A percentile compares a stretch with the other conserved stretches of the same genome.
Evolutionary conservation across 2,888 invertebrate species (phyloP).

Genomic region (Pyrocoelia pectoralis): DNA sequence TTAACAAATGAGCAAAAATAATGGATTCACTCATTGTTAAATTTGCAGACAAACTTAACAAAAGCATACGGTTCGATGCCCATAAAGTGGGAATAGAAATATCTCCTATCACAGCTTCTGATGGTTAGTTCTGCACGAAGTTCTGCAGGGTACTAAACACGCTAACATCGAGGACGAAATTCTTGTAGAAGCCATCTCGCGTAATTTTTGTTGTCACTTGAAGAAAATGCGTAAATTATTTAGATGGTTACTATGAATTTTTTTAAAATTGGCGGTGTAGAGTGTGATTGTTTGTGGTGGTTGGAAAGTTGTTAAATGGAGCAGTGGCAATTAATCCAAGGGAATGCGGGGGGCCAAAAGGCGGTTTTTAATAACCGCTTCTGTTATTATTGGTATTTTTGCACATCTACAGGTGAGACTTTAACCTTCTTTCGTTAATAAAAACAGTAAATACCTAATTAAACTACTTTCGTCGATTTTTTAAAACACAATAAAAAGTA

Average conservation of each 20-base stretch:
- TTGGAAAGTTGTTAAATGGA: constrained; percentile 40
- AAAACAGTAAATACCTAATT: no score
- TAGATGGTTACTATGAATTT: not conserved
- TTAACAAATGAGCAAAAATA: constrained; percentile 1
- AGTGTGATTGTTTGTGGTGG: constrained; percentile 11
- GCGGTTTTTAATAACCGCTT: constrained; percentile 41
- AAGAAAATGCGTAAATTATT: constrained; percentile 7
- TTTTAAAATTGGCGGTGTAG: constrained; percentile 14
- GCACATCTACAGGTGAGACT: constrained; percentile 31
- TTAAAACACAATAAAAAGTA: no score
- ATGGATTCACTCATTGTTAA: constrained; percentile 13
- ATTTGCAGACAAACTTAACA: constrained; percentile 31
- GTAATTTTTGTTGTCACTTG: not conserved
- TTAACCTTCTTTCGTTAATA: constrained; percentile 2
- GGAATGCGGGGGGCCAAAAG: constrained; percentile 44
- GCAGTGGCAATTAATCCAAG: constrained; percentile 36
- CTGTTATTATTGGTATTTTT: constrained; percentile 36
- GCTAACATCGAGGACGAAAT: constrained; percentile 44
- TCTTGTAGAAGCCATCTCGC: constrained; percentile 41
- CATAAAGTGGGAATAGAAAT: constrained; percentile 53
- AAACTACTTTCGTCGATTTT: no score
- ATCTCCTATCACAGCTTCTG: constrained; percentile 51
- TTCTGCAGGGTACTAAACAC: constrained; percentile 48
- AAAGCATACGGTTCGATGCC: constrained; percentile 53
- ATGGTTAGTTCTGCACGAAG: constrained; percentile 39